These are phyloP conservation scores for Xenus cinereus DNA, from an alignment of 2,113 vertebrate genomes.

Conservation along the genomic window DNA sequence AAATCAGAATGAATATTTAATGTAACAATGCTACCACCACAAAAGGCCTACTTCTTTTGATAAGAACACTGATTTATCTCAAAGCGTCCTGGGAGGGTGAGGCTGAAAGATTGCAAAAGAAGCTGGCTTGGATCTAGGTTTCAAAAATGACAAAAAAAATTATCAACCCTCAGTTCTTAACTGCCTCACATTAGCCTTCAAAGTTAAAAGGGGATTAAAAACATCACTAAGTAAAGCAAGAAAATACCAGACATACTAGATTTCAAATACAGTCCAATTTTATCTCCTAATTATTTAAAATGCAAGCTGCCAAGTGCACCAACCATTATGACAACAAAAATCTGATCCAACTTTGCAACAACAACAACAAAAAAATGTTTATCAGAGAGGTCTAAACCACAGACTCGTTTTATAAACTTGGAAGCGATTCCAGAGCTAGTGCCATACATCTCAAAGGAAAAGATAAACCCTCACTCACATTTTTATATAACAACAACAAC, in stretches of 20 bases:
- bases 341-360: conserved; percentile 61
- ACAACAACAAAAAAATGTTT: conserved; percentile 58
- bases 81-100: background rate
- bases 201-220: conserved; percentile 51
- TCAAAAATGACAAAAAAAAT: conserved; percentile 36
- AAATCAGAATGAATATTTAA: conserved; percentile 43
- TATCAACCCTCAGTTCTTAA: conserved; percentile 20
- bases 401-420: conserved; percentile 67
- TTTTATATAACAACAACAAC: conserved; percentile 33
- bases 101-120: conserved; percentile 19
- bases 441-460: conserved; percentile 54
- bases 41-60: conserved; percentile 7
- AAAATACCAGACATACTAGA: conserved; percentile 29
- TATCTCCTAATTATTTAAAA: conserved; percentile 53
- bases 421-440: conserved; percentile 55
- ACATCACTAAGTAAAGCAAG: conserved; percentile 31
- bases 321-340: conserved; percentile 51
- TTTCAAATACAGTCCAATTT: conserved; percentile 30
- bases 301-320: conserved; percentile 25
- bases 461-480: conserved; percentile 67
- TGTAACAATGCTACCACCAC: background rate
- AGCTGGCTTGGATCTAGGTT: background rate
- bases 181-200: conserved; percentile 8
- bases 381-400: conserved; percentile 61
- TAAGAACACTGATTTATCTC: conserved; percentile 31